Percentiles rank a stretch among this genome's conserved stretches.
Evolutionary conservation across 2,888 invertebrate species (phyloP).

Genomic region (Sabatieria punctata): DNA sequence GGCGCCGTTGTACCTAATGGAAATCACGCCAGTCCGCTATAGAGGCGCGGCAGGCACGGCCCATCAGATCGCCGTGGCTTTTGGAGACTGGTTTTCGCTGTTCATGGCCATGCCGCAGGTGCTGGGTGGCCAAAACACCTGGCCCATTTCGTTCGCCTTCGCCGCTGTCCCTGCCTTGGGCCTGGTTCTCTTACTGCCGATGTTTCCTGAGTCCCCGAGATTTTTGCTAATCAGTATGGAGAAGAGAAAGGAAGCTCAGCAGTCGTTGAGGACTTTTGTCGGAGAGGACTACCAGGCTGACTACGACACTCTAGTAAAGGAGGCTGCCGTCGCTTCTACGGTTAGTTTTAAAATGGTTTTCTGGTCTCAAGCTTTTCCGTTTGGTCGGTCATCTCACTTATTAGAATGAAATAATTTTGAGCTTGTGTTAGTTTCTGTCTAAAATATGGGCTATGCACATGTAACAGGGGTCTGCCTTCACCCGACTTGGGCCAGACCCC

Average conservation of each 20-base stretch:
- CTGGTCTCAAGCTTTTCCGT: too few relatives aligned
- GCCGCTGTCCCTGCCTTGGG: conserved; percentile 23
- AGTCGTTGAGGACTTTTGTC: conserved; percentile 14
- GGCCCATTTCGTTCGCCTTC: conserved; percentile 30
- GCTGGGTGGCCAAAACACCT: conserved; percentile 24
- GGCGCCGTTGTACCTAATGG: conserved; percentile 32
- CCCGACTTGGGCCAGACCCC: too few relatives aligned
- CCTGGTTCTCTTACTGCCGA: conserved; percentile 27
- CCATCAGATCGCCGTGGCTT: conserved; percentile 31
- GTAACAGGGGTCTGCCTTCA: too few relatives aligned
- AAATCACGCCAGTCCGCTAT: conserved; percentile 26
- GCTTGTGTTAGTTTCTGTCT: too few relatives aligned
- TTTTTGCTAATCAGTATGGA: conserved; percentile 29
- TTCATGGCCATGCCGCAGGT: conserved; percentile 30
- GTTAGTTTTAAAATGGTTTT: too few relatives aligned
- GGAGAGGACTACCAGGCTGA: neutral
- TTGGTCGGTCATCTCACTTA: too few relatives aligned
- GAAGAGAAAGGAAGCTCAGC: conserved; percentile 19
- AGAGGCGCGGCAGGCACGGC: conserved; percentile 31
- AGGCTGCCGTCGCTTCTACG: too few relatives aligned
- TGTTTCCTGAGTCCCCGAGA: conserved; percentile 32
- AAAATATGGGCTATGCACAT: too few relatives aligned
- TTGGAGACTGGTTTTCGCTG: conserved; percentile 29
- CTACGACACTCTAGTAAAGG: neutral
- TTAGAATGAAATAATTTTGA: too few relatives aligned